A percentile compares a stretch with the other conserved stretches of the same genome.
Evolutionary conservation across 2,888 invertebrate species (phyloP).

Genomic region (Meloe dianella): DNA sequence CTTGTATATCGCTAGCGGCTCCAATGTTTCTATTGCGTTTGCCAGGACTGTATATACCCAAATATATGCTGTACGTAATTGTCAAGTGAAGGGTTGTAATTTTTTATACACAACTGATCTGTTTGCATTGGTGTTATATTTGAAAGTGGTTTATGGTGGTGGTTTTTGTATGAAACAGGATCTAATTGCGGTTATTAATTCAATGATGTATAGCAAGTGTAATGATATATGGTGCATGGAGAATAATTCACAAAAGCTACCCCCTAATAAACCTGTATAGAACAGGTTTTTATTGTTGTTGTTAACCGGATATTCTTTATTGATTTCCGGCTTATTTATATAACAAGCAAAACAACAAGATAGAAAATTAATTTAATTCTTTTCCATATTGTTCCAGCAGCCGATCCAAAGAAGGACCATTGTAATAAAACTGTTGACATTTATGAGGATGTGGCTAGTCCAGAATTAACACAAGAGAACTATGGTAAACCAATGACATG

Average conservation of each 20-base stretch:
- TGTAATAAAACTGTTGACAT: slow-evolving; percentile 95
- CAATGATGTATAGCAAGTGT: slow-evolving; percentile 1
- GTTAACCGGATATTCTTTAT: slow-evolving; percentile 12
- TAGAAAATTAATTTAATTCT: neutral
- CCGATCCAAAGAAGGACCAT: slow-evolving; percentile 78
- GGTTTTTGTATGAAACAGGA: slow-evolving; percentile 6
- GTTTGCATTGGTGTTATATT: neutral
- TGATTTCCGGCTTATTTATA: neutral
- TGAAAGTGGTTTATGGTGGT: neutral
- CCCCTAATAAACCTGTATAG: slow-evolving; percentile 6
- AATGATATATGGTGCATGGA: slow-evolving; percentile 6
- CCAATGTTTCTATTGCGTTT: no score
- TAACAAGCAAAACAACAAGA: slow-evolving; percentile 64
- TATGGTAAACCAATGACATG: slow-evolving; percentile 87
- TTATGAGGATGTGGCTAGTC: slow-evolving; percentile 89
- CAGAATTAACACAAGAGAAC: slow-evolving; percentile 81
- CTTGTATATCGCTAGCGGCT: no score
- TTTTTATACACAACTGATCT: no score
- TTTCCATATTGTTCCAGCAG: slow-evolving; percentile 50
- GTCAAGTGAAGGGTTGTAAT: neutral
- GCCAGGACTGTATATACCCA: no score
- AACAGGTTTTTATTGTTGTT: slow-evolving; percentile 1
- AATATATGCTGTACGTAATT: no score
- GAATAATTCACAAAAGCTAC: neutral
- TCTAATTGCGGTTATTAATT: slow-evolving; percentile 8